Evolutionary conservation across 2,888 invertebrate genomes (phyloP).

Genomic region (Amphipoea oculea): DNA sequence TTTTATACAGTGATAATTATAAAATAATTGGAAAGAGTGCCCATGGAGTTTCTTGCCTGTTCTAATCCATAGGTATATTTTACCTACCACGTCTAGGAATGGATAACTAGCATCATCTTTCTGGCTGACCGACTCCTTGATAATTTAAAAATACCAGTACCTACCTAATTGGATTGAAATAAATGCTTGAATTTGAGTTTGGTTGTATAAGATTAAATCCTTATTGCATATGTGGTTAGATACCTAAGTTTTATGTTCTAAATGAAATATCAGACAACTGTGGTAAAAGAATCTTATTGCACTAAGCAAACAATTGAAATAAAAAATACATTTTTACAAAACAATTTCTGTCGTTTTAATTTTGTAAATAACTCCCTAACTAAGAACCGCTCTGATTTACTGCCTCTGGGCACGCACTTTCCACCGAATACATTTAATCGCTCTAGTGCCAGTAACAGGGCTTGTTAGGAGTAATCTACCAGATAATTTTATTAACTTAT

Average conservation of each 20-base stretch:
- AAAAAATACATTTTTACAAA: slow-evolving; percentile 2
- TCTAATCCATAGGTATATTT: no score
- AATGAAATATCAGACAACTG: slow-evolving; percentile 2
- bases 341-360: slow-evolving; percentile 3
- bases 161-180: no score
- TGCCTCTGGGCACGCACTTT: background rate
- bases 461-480: no score
- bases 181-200: background rate
- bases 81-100: no score
- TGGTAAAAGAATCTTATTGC: slow-evolving; percentile 4
- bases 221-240: background rate
- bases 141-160: no score
- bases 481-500: no score
- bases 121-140: no score
- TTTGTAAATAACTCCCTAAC: no score
- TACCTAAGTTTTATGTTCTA: background rate
- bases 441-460: background rate
- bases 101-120: no score
- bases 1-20: background rate
- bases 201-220: background rate
- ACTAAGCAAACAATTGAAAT: background rate
- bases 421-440: background rate
- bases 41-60: no score
- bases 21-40: background rate
- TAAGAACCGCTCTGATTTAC: background rate